Evolutionary conservation across 2,113 vertebrate species (phyloP).

Genomic region (Anolis sagrei): DNA sequence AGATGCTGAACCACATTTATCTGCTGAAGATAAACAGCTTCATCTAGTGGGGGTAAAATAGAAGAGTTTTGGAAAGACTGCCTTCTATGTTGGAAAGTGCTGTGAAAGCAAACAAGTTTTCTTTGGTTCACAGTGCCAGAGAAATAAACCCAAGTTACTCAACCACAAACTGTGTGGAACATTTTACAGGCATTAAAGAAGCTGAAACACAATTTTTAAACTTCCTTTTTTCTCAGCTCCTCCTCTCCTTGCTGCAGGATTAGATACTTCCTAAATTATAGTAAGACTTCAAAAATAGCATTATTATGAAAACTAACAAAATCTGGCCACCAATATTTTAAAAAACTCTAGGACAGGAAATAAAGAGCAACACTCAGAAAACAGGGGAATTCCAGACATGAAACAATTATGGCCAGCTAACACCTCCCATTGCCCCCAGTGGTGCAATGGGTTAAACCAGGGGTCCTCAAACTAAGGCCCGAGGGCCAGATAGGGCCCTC

Average conservation of each 20-base stretch:
- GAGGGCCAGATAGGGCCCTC: too few species aligned
- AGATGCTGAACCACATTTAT: neutral
- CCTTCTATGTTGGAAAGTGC: neutral
- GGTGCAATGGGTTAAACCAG: too few species aligned
- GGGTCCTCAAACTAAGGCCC: too few species aligned
- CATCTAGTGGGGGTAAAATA: conserved; percentile 61
- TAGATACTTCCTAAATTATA: neutral
- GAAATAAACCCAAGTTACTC: neutral
- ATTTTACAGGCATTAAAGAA: neutral
- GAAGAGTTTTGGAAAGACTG: neutral
- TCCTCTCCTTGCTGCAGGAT: neutral
- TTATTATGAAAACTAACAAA: too few species aligned
- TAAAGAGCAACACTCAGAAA: too few species aligned
- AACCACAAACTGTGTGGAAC: neutral
- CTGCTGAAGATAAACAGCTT: conserved; percentile 50
- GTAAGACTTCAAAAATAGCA: too few species aligned
- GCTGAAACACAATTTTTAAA: neutral
- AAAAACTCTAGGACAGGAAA: too few species aligned
- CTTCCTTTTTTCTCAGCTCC: neutral
- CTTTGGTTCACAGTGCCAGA: neutral
- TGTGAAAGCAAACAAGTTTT: neutral
- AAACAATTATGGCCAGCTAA: too few species aligned
- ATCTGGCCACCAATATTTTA: too few species aligned
- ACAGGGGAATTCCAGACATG: too few species aligned
- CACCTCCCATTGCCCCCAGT: too few species aligned